Conservation (phyloP, 2,113 vertebrate genomes). For the Manacus vitellinus region DNA sequence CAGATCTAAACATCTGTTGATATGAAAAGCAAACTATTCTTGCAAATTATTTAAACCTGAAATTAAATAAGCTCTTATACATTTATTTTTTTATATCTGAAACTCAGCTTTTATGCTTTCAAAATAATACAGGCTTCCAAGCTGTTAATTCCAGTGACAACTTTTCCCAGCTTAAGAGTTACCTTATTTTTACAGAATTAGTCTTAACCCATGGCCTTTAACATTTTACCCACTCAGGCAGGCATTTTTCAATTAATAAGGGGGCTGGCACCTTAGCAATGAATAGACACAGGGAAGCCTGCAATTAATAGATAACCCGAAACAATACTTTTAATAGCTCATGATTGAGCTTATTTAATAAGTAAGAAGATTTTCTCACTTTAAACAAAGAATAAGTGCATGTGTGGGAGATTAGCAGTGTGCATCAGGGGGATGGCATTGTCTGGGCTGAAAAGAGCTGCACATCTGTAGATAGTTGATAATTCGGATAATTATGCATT, state of each 20-base stretch:
- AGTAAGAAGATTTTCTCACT: constrained; percentile 79
- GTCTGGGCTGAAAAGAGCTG: constrained; percentile 72
- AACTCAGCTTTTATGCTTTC: background rate
- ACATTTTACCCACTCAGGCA: constrained; percentile 18
- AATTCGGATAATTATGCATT: constrained; percentile 77
- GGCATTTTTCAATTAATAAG: constrained; percentile 38
- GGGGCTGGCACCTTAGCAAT: constrained; percentile 36
- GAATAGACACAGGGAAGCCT: constrained; percentile 66
- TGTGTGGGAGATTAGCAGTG: constrained; percentile 72
- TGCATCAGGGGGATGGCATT: constrained; percentile 70
- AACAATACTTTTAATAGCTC: constrained; percentile 86
- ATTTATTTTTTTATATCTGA: background rate
- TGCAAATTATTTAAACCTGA: background rate
- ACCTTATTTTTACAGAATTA: constrained; percentile 31
- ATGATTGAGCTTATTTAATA: constrained; percentile 73
- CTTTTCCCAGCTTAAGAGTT: constrained; percentile 19
- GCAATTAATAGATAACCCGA: constrained; percentile 79
- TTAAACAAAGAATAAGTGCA: constrained; percentile 78
- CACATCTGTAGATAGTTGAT: constrained; percentile 80
- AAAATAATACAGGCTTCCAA: constrained; percentile 9
- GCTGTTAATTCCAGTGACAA: constrained; percentile 30
- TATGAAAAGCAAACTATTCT: background rate
- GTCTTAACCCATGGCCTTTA: constrained; percentile 57
- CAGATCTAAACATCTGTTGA: background rate
- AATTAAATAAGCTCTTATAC: background rate